Conservation (phyloP, 2,888 invertebrate genomes). For the Euphydryas editha region DNA sequence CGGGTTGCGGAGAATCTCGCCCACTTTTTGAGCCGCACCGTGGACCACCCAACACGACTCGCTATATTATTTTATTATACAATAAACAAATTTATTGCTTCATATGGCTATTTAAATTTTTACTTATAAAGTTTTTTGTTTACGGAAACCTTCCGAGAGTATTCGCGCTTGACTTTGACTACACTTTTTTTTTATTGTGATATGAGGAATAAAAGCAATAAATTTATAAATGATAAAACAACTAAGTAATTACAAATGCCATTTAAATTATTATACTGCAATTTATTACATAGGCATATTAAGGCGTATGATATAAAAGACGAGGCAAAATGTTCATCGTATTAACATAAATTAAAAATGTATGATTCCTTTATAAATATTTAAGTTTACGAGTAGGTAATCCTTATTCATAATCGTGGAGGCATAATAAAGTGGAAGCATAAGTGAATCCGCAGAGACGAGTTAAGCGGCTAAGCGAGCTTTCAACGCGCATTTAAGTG, state of each 20-base stretch:
- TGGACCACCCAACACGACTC: constrained; percentile 79
- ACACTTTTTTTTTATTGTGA: background rate
- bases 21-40: constrained; percentile 62
- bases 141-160: constrained; percentile 64
- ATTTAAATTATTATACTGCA: background rate
- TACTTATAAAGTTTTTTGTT: constrained; percentile 79
- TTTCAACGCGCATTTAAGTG: constrained; percentile 69
- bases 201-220: background rate
- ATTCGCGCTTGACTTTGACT: constrained; percentile 51
- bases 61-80: constrained; percentile 83
- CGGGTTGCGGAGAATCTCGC: constrained; percentile 57
- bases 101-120: constrained; percentile 81
- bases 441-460: constrained; percentile 30
- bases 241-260: background rate
- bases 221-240: background rate
- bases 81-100: constrained; percentile 83
- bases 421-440: constrained; percentile 23
- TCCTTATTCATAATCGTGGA: constrained; percentile 26
- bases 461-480: constrained; percentile 39
- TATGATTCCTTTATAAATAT: constrained; percentile 27
- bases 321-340: background rate
- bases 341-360: constrained; percentile 26
- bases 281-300: background rate
- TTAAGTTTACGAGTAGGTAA: constrained; percentile 15
- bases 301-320: background rate